These are phyloP conservation scores for Halictus quadricinctus DNA, from an alignment of 2,888 invertebrate species.

Conservation along the genomic window DNA sequence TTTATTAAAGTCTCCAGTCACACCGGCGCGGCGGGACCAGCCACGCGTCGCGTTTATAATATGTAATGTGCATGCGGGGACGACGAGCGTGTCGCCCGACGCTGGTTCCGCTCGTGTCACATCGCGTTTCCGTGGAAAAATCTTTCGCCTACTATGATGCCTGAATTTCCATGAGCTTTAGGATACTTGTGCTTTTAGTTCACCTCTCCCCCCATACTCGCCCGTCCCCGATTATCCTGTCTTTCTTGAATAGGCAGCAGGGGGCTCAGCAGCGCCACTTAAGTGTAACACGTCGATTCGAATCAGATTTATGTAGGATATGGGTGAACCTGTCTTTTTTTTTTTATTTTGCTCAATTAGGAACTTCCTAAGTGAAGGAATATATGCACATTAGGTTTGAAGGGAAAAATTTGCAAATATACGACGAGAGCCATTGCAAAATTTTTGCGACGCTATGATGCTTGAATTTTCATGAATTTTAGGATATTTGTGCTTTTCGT, in stretches of 20 bases:
- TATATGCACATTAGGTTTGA: too few species aligned
- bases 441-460: too few species aligned
- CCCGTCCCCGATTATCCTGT: neutral
- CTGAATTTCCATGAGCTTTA: neutral
- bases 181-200: neutral
- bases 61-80: constrained; percentile 27
- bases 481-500: neutral
- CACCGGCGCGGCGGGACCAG: constrained; percentile 23
- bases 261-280: neutral
- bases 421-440: too few species aligned
- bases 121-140: constrained; percentile 12
- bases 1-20: constrained; percentile 75
- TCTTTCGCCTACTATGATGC: neutral
- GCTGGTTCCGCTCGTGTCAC: neutral
- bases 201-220: neutral
- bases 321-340: too few species aligned
- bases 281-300: neutral
- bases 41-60: constrained; percentile 52
- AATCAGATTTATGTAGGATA: neutral
- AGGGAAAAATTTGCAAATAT: too few species aligned
- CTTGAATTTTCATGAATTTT: too few species aligned
- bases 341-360: too few species aligned
- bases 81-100: neutral
- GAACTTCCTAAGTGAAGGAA: too few species aligned
- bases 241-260: neutral